These are phyloP conservation scores for Sebastiscus albofasciatus DNA, from an alignment of 2,797 vertebrate species.

Conservation along the genomic window DNA sequence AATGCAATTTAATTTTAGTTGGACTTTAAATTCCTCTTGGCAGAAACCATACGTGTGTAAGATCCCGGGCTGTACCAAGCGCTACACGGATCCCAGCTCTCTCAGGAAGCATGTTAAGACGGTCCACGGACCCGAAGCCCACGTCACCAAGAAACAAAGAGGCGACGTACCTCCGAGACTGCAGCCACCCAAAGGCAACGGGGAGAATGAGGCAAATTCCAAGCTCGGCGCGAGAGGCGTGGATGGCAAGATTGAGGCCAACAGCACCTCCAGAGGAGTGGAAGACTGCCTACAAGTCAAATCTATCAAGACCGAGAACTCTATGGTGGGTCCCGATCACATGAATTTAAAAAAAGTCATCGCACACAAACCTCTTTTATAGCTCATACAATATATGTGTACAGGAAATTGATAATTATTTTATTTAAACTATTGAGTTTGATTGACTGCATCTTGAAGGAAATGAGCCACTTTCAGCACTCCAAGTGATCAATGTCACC, in stretches of 20 bases:
- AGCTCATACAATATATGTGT: neutral
- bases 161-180: constrained; percentile 86
- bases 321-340: constrained; percentile 86
- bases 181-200: constrained; percentile 87
- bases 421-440: neutral
- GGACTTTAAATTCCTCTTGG: neutral
- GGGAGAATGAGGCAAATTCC: constrained; percentile 87
- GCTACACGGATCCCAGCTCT: constrained; percentile 98
- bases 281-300: constrained; percentile 91
- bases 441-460: neutral
- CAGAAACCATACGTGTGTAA: constrained; percentile 99
- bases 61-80: constrained; percentile 96
- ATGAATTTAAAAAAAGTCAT: neutral
- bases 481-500: neutral
- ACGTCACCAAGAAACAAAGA: constrained; percentile 97
- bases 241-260: constrained; percentile 85
- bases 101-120: constrained; percentile 99
- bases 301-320: constrained; percentile 95
- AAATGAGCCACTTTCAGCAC: neutral
- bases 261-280: constrained; percentile 84
- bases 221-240: constrained; percentile 81
- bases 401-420: neutral
- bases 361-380: neutral
- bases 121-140: constrained; percentile 96
- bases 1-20: neutral